Conservation (phyloP, 1,140 invertebrate species). For the Heterodera carotae region DNA sequence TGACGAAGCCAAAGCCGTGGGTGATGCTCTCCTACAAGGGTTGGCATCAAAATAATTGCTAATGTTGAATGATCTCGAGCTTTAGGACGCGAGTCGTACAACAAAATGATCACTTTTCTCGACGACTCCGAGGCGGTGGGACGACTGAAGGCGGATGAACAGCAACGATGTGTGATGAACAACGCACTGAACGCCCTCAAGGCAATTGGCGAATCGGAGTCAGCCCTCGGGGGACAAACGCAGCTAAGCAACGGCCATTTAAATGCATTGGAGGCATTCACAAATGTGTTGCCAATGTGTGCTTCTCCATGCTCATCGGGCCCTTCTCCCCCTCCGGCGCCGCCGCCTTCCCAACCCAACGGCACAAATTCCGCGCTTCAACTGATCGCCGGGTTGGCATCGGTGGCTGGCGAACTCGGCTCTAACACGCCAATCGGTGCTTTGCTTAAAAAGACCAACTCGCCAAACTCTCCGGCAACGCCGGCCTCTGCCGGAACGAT, state of each 20-base stretch:
- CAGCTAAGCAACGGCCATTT: neutral
- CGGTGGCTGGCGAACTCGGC: neutral
- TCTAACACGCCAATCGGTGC: slow-evolving; percentile 12
- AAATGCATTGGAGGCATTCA: neutral
- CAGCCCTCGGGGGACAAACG: neutral
- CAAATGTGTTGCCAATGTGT: neutral
- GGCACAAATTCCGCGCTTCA: neutral
- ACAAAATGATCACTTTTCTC: slow-evolving; percentile 74
- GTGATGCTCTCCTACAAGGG: slow-evolving; percentile 90
- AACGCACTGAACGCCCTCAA: slow-evolving; percentile 16
- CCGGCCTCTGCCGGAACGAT: neutral
- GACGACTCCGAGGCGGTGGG: slow-evolving; percentile 34
- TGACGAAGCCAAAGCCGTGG: slow-evolving; percentile 92
- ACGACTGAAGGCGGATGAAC: slow-evolving; percentile 19
- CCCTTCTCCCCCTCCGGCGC: neutral
- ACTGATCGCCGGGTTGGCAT: neutral
- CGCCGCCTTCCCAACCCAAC: neutral
- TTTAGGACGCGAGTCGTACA: slow-evolving; percentile 83
- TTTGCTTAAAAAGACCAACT: slow-evolving; percentile 24
- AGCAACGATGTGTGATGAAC: slow-evolving; percentile 27
- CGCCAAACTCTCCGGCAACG: slow-evolving; percentile 20
- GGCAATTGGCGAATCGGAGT: slow-evolving; percentile 10
- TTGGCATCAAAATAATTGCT: neutral
- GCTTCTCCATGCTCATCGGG: neutral
- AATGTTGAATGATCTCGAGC: neutral